Base-by-base conservation (phyloP, 2,888 invertebrate genomes). In the Folsomia candida region DNA sequence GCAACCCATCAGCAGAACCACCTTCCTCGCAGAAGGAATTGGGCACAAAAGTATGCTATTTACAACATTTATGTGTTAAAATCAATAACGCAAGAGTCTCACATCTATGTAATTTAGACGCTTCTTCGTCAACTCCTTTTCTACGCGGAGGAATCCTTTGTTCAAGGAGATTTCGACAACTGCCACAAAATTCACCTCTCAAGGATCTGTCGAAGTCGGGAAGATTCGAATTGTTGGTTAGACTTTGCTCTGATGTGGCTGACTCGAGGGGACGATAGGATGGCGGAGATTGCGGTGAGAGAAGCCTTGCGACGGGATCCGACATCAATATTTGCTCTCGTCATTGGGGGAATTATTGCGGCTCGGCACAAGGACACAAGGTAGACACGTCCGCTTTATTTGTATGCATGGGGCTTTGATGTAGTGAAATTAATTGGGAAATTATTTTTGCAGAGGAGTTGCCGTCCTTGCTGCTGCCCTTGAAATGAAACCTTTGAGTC, bases 161-260 rank as follows among this genome's bases (percentile, higher is more conserved):
- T 70, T 9, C 73, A 75, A 60, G 73, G 72, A 3, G 77, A 79
- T 60, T 73, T 70, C 37, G 77, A 79, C 37, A 76, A 74, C 63
- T 72, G 74, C 67, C 76, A 78, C 25, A 71, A 75, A 58, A 71
- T 78, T 37, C 75, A 76, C 54, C 63, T 76, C 1, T 72, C 76
- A 67, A 51, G 78, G 4, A 76, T 76, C n/a, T 76, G 75, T 51
- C 47, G 67, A 51, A 69, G 66, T 51, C 66, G 47, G 14, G 72
- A 75, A 51, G 68, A 70, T n/a, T 51, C 76, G 0, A 47, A 69
- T 24, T 66, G 63, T 27, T 79, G 77, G 77, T 66, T 73, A 0
- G 76, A 79, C 24, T 78, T 76, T 68, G 75, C 76, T 2, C 47
- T 71, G 26, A 78, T 79, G 77, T 78, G 77, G 77, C 64, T 75